Conservation (phyloP, 2,797 vertebrate species). For the Pteronotus mesoamericanus region DNA sequence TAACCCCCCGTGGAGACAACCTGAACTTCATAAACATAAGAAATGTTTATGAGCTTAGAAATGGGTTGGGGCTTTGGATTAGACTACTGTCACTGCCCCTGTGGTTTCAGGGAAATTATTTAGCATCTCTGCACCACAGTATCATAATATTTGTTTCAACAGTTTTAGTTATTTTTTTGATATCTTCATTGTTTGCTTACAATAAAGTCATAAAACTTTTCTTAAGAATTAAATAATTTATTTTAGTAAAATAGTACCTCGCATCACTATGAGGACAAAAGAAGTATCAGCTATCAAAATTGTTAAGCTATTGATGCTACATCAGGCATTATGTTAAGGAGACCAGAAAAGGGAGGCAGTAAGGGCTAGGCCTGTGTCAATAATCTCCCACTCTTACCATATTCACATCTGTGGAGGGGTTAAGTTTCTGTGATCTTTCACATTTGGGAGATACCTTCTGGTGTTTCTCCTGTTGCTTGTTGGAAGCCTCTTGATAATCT, state of each 20-base stretch:
- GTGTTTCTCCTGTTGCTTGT: accelerated
- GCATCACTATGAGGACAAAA: not conserved
- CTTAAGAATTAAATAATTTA: too few species aligned
- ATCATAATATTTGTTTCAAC: too few species aligned
- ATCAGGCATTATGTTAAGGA: too few species aligned
- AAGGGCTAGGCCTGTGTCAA: too few species aligned
- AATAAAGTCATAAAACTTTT: too few species aligned
- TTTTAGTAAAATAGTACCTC: not conserved
- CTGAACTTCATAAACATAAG: not conserved
- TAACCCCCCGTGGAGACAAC: not conserved
- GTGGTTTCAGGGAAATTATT: not conserved
- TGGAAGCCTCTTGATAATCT: accelerated
- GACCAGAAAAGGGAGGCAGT: too few species aligned
- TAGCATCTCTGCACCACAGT: not conserved
- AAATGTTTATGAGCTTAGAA: not conserved
- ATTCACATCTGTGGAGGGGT: not conserved
- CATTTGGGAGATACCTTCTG: not conserved
- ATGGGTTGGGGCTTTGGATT: not conserved
- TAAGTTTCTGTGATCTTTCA: not conserved
- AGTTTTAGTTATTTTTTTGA: too few species aligned
- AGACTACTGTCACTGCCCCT: not conserved
- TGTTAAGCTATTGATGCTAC: too few species aligned
- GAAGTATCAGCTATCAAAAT: not conserved
- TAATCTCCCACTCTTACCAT: not conserved
- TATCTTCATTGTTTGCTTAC: too few species aligned